Evolutionary conservation across 1,140 invertebrate genomes (phyloP), one percentile per base, ranked within the genome.

Genomic region (Ylistrum balloti): DNA sequence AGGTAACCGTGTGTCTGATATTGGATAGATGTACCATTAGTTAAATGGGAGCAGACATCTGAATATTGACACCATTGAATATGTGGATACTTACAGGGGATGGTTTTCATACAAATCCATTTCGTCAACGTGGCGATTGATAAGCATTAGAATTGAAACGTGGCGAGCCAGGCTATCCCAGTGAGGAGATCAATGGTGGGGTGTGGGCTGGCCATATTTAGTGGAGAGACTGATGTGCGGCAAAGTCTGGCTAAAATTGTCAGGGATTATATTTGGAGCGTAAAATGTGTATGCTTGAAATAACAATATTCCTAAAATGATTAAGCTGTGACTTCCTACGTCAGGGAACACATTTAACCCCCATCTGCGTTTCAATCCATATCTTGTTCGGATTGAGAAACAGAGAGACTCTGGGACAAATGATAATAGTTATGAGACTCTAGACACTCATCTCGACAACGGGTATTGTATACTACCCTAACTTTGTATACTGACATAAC

Each of bases 271-370:
- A 74, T n/a, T 17, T 74, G 9, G n/a, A 74, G 56, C 56, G 56
- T 74, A 11, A 74, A n/a, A 74, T 74, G n/a, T 74, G 56, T 11
- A 74, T 28, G 56, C 1, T 74, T 74, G 56, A 74, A n/a, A n/a
- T 74, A 74, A 28, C 56, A 74, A 74, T 74, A 74, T 74, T 74
- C 28, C 56, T 74, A 74, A 74, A 74, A 74, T 74, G 56, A 74
- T 74, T 74, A 74, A 74, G 56, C 22, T n/a, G 56, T 74, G 56
- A 74, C 56, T 74, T n/a, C 56, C n/a, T 74, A 74, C 0, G 56
- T 28, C 56, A n/a, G 13, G 56, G 5, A 74, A 28, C 56, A 74
- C 56, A 74, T 74, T 74, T n/a, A 74, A 11, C n/a, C 56, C 56
- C 56, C 56, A 74, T 74, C 56, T 74, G 56, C 28, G 56, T 28